These are phyloP conservation scores for Erpornis zantholeuca DNA, from an alignment of 2,113 vertebrate genomes.

Conservation along the genomic window DNA sequence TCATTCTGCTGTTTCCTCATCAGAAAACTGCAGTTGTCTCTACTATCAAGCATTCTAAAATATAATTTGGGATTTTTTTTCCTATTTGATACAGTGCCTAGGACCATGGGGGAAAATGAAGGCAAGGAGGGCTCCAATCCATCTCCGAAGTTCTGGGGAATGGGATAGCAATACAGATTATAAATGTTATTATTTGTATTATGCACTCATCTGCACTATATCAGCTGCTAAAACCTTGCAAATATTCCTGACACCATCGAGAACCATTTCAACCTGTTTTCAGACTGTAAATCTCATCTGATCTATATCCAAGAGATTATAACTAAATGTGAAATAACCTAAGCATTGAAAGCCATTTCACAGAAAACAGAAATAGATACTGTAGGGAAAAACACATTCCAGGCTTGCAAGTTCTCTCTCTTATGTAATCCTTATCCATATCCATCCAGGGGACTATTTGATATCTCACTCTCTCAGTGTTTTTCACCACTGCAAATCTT, in stretches of 20 bases:
- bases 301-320: constrained; percentile 20
- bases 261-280: constrained; percentile 41
- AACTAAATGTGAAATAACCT: not conserved
- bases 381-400: constrained; percentile 42
- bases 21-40: not conserved
- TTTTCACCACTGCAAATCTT: not conserved
- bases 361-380: constrained; percentile 54
- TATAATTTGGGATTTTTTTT: not conserved
- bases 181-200: constrained; percentile 13
- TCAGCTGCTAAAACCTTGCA: constrained; percentile 44
- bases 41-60: not conserved
- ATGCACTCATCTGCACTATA: not conserved
- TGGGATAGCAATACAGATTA: not conserved
- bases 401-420: constrained; percentile 42
- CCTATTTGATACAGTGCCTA: not conserved
- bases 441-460: constrained; percentile 14
- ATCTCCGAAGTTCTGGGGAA: not conserved
- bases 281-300: constrained; percentile 37
- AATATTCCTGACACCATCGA: not conserved
- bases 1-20: not conserved
- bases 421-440: not conserved
- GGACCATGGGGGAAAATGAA: not conserved
- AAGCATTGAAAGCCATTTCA: constrained; percentile 57
- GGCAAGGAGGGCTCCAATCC: not conserved
- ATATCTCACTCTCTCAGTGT: not conserved